Evolutionary conservation across 2,797 vertebrate genomes (phyloP).

Genomic region (Enteromius mattozi): DNA sequence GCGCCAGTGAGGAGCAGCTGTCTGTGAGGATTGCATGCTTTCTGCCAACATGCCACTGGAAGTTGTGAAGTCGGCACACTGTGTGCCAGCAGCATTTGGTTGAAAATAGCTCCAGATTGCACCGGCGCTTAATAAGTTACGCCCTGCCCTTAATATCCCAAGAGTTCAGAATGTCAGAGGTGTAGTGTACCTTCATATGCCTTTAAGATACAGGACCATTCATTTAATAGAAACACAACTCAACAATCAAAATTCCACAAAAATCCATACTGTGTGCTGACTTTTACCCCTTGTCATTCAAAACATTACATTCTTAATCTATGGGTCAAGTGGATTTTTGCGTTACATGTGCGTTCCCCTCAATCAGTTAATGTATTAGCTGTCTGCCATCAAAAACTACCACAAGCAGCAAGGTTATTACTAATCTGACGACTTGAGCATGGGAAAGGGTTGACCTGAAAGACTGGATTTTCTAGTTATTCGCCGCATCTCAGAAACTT

Average conservation of each 20-base stretch:
- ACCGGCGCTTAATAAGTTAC: conserved; percentile 50
- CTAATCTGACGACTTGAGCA: conserved; percentile 36
- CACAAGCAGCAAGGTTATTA: conserved; percentile 16
- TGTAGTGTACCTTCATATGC: neutral
- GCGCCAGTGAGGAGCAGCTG: conserved; percentile 91
- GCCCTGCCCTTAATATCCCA: conserved; percentile 31
- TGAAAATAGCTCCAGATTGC: conserved; percentile 80
- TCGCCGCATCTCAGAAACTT: neutral
- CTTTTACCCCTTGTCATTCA: neutral
- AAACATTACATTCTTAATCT: neutral
- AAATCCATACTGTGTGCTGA: neutral
- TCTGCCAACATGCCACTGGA: conserved; percentile 85
- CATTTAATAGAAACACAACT: neutral
- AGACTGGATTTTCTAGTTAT: conserved; percentile 55
- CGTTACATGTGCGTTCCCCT: neutral
- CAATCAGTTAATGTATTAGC: conserved; percentile 1
- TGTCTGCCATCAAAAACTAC: conserved; percentile 8
- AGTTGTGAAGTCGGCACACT: conserved; percentile 84
- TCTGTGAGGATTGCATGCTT: conserved; percentile 81
- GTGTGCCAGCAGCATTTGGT: conserved; percentile 83
- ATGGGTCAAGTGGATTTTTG: neutral
- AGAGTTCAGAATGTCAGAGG: conserved; percentile 5
- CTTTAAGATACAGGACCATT: neutral
- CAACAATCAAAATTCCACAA: neutral
- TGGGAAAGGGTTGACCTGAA: conserved; percentile 47